Conservation (phyloP, 2,888 invertebrate species). For the Resseliella maxima region DNA sequence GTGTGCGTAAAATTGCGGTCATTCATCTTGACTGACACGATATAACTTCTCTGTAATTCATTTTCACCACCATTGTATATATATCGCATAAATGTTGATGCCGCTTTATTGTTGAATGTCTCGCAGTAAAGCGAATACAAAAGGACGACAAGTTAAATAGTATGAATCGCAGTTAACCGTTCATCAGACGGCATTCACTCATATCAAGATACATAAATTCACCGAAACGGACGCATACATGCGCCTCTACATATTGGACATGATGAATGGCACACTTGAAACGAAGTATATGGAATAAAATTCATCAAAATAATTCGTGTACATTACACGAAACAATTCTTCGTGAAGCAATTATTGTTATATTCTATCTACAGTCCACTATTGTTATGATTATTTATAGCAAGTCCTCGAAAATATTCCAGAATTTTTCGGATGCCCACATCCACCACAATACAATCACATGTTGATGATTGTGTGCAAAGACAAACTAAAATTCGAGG, state of each 20-base stretch:
- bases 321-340: conserved; percentile 30
- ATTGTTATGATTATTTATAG: conserved; percentile 52
- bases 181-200: conserved; percentile 27
- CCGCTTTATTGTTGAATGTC: conserved; percentile 3
- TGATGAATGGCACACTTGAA: conserved; percentile 21
- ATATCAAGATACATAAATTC: conserved; percentile 32
- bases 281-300: conserved; percentile 30
- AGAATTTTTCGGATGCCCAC: not conserved
- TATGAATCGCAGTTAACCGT: not conserved
- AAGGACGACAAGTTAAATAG: conserved; percentile 37
- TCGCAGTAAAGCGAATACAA: not conserved
- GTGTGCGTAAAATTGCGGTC: conserved; percentile 18
- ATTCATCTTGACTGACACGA: conserved; percentile 45
- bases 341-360: conserved; percentile 45
- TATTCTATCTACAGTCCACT: conserved; percentile 6
- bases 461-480: not conserved
- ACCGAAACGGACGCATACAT: conserved; percentile 49
- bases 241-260: conserved; percentile 20
- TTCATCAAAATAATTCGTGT: conserved; percentile 52
- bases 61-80: conserved; percentile 24
- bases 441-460: not conserved
- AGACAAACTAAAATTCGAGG: too few species aligned
- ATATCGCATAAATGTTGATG: conserved; percentile 48
- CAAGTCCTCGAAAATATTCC: not conserved
- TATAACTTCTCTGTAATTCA: conserved; percentile 43